Evolutionary conservation across 2,113 vertebrate species (phyloP), one percentile per base, ranked within the genome.

Genomic region (Struthidea cinerea): DNA sequence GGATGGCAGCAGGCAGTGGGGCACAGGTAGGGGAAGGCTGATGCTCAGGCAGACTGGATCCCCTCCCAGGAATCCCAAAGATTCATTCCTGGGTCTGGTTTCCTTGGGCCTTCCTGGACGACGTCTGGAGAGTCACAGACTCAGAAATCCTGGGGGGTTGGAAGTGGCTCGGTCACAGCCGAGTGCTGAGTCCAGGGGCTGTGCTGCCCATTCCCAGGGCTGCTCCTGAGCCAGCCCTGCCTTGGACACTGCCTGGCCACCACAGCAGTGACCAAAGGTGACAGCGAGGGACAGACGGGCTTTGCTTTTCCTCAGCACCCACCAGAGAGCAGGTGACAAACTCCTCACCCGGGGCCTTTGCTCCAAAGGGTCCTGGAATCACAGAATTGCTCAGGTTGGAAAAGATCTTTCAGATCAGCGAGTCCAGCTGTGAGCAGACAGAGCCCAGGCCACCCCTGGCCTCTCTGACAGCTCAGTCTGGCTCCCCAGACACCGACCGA

Each of bases 91-190:
- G 64, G 52, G 7, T 32, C 83, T 67, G 75, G 8, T 28, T 50
- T 69, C 47, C 56, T 69, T 37, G 39, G 56, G 56, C 70, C 28
- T 69, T 60, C 84, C 87, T 4, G 0, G 70, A 2, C 12, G 44
- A 21, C 0, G 0, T 32, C 73, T 70, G 86, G 55, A 47, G 27
- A 79, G 28, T 12, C 47, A 7, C 22, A n/a, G 74, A 7, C 32
- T 50, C 47, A 56, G 1, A 33, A 27, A 7, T 0, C 4, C 30
- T 3, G 39, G 13, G 14, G 4, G 4, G 3, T 0, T 41, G 55
- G 69, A 12, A 68, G 9, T 7, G 46, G 69, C 78, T 60, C 46
- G 39, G 86, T 3, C 30, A 9, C 68, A 44, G 35, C 10, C 2
- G 1, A 13, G 20, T 24, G 83, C 64, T 64, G 28, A 35, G 56